phyloP scores from a whole-genome alignment of 2,113 vertebrate genomes.

The Archocentrus centrarchus region DNA sequence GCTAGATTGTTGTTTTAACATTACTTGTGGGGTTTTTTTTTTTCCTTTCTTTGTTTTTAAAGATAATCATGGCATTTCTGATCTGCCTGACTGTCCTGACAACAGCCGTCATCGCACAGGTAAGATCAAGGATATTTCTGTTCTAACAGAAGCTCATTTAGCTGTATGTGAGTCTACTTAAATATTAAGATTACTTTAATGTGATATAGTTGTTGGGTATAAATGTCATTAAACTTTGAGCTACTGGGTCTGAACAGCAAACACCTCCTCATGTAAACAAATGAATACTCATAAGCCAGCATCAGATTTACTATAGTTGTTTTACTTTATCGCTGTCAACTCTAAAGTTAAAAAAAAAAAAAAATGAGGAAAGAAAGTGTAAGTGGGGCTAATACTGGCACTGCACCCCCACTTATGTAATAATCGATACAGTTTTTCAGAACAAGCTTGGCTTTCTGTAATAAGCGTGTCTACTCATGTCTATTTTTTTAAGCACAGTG shows the following conservation, averaged over 20 bases:
- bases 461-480: slow-evolving; percentile 36
- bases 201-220: not conserved
- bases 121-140: slow-evolving; percentile 39
- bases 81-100: slow-evolving; percentile 62
- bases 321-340: not conserved
- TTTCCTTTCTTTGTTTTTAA: not conserved
- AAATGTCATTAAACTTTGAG: slow-evolving; percentile 15
- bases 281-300: not conserved
- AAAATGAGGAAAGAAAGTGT: not conserved
- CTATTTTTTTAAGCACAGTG: slow-evolving; percentile 2
- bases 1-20: not conserved
- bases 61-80: slow-evolving; percentile 52
- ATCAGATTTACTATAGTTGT: not conserved
- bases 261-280: not conserved
- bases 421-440: not conserved
- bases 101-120: slow-evolving; percentile 70
- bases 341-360: not conserved
- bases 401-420: not conserved
- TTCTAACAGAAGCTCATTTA: too few species aligned
- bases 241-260: not conserved
- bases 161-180: not conserved
- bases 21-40: not conserved
- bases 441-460: not conserved
- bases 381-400: not conserved
- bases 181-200: not conserved